Evolutionary conservation across 2,888 invertebrate species (phyloP), one percentile per base, ranked within the genome.

Genomic region (Drosophila koepferae): DNA sequence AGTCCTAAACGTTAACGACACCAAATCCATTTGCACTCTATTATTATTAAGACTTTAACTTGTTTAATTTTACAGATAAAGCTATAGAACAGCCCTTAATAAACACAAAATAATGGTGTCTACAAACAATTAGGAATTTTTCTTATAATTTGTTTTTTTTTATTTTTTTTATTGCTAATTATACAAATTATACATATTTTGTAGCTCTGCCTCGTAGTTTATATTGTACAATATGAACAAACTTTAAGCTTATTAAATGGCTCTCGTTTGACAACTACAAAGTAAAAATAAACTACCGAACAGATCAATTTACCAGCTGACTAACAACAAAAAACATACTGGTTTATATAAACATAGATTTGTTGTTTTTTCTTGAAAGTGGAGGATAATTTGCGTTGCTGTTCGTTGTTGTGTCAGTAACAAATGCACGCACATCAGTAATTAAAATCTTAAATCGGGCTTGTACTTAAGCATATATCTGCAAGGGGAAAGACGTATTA

Each of bases 401-500:
- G 49, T 54, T 65, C 53, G 23, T 51, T 40, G 48, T 40, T 49
- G 12, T 18, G 51, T 28, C 28, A 28, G 34, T 63, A 63, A 56
- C 60, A 60, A 60, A 63, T 56, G 53, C 60, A 31, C 62, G 18
- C 18, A 40, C 54, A 65, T 12, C 41, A 54, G 9, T 16, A 18
- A 84, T 89, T 90, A 93, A 83, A 92, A 93, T 77, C 91, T 86
- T 63, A 93, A 79, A 36, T 93, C 93, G 1, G 93, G 92, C 73
- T 93, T 93, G 72, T 92, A 89, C 77, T 93, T 93, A 59, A 92
- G 77, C 92, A 93, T 93, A 69, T 93, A 92, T 81, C 92, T 93
- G 70, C 23, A 85, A 89, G 23, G 18, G 20, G 66, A 14, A 76
- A 65, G 1, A 14, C 8, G 7, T 20, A 48, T 43, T 46, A 4